These are phyloP conservation scores for Psittacula echo DNA, from an alignment of 2,797 vertebrate genomes.

Conservation along the genomic window DNA sequence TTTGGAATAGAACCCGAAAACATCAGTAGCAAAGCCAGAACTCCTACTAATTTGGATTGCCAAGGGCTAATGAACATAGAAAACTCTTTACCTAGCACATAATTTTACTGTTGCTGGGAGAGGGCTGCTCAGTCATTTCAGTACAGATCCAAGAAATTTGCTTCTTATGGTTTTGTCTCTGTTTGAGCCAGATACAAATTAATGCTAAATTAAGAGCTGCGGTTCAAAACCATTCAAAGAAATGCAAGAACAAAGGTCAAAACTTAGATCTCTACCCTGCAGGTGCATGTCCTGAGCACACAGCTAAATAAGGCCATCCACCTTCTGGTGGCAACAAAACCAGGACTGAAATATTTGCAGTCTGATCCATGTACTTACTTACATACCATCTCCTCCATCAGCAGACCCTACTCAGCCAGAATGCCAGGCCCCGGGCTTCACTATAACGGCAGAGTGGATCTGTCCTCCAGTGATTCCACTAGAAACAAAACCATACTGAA, in stretches of 20 bases:
- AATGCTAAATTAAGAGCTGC: conserved; percentile 46
- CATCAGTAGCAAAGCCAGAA: conserved; percentile 68
- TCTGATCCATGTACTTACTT: not conserved
- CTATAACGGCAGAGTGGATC: accelerated
- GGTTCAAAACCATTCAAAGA: conserved; percentile 18
- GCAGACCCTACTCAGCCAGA: not conserved
- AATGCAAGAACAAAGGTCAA: not conserved
- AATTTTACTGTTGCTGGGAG: conserved; percentile 67
- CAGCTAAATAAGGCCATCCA: not conserved
- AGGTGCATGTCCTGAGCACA: not conserved
- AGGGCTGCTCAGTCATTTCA: conserved; percentile 44
- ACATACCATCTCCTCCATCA: not conserved
- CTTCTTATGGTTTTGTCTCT: conserved; percentile 19
- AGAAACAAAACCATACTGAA: not conserved
- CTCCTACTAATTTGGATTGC: conserved; percentile 64
- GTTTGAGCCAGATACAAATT: conserved; percentile 57
- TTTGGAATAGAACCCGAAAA: conserved; percentile 71
- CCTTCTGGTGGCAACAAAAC: not conserved
- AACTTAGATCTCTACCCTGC: not conserved
- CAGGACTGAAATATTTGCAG: not conserved
- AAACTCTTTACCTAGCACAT: conserved; percentile 54
- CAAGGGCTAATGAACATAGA: conserved; percentile 68
- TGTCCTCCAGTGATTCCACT: not conserved
- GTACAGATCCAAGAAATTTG: conserved; percentile 65
- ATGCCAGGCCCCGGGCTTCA: not conserved